These are phyloP conservation scores for Larimichthys polyactis DNA, from an alignment of 2,113 vertebrate species.

Conservation along the genomic window DNA sequence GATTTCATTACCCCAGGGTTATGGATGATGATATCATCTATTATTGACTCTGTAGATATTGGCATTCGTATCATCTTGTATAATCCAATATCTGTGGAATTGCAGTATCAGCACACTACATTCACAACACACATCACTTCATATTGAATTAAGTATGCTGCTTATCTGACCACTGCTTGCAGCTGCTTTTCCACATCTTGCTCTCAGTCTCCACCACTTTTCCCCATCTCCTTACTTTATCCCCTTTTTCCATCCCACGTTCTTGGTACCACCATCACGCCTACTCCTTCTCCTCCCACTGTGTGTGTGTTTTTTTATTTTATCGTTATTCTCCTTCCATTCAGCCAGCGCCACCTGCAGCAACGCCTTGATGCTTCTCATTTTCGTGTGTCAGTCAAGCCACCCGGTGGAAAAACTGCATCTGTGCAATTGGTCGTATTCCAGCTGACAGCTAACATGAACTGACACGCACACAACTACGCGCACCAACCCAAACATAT, in stretches of 20 bases:
- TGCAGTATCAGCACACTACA: conserved; percentile 8
- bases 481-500: not conserved
- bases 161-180: not conserved
- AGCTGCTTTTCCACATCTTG: not conserved
- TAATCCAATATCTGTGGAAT: conserved; percentile 4
- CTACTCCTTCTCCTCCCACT: not conserved
- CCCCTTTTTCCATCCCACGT: not conserved
- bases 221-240: not conserved
- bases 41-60: conserved; percentile 24
- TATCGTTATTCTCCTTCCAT: not conserved
- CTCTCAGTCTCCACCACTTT: not conserved
- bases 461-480: not conserved
- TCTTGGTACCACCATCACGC: not conserved
- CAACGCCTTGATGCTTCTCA: not conserved
- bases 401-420: not conserved
- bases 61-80: conserved; percentile 4
- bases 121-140: not conserved
- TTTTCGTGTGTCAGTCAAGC: conserved; percentile 26
- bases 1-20: not conserved
- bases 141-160: not conserved
- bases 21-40: not conserved
- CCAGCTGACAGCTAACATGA: conserved; percentile 10
- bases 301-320: not conserved
- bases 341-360: conserved; percentile 17
- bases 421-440: conserved; percentile 13